Conservation (phyloP, 2,888 invertebrate species). For the Drosophila mayaguana region DNA sequence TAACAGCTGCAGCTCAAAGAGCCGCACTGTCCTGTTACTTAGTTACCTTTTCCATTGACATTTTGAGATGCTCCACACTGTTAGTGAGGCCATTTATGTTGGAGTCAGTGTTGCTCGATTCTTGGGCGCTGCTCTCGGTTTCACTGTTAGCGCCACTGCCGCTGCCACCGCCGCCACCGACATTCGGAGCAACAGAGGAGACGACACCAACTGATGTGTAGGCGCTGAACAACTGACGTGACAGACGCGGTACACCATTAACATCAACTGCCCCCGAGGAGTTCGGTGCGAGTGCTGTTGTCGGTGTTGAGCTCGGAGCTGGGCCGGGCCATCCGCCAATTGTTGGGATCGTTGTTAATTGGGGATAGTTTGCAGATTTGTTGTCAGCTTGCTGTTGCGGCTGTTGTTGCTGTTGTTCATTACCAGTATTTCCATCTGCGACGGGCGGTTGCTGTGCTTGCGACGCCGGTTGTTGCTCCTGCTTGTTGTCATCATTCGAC, state of each 20-base stretch:
- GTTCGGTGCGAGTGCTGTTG: conserved; percentile 19
- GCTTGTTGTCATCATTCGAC: conserved; percentile 80
- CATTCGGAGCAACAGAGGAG: conserved; percentile 15
- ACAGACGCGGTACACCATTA: conserved; percentile 63
- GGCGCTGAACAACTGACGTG: conserved; percentile 62
- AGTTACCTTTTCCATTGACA: conserved; percentile 82
- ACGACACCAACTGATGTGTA: conserved; percentile 47
- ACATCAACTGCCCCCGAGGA: conserved; percentile 38
- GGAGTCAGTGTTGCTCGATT: conserved; percentile 66
- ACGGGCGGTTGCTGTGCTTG: conserved; percentile 31
- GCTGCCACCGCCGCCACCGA: conserved; percentile 33
- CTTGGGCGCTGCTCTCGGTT: conserved; percentile 65
- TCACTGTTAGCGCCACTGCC: conserved; percentile 58
- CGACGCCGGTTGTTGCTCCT: conserved; percentile 49
- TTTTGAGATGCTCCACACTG: conserved; percentile 80
- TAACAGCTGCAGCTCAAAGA: conserved; percentile 1
- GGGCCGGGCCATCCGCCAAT: conserved; percentile 69
- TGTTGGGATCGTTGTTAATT: conserved; percentile 43
- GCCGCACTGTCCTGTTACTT: conserved; percentile 44
- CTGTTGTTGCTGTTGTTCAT: conserved; percentile 34
- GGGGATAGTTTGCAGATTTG: conserved; percentile 45
- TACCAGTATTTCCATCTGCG: conserved; percentile 22
- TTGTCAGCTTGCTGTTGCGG: conserved; percentile 52
- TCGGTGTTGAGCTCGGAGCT: conserved; percentile 40
- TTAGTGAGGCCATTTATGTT: conserved; percentile 80